Evolutionary conservation across 2,888 invertebrate genomes (phyloP), one percentile per base, ranked within the genome.

Genomic region (Xestia sexstrigata): DNA sequence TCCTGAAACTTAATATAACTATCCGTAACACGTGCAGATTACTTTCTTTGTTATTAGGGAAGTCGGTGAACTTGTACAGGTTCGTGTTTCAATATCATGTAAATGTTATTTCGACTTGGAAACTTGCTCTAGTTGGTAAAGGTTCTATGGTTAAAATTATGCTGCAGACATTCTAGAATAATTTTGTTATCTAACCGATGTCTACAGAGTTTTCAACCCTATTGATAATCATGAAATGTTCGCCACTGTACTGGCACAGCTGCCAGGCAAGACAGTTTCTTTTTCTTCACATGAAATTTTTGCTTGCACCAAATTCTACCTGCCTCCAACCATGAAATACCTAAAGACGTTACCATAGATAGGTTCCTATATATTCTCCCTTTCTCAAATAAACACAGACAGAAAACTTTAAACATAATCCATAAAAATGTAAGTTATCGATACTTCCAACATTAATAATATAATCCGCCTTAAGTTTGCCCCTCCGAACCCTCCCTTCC

Each of bases 401-500:
- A 78, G 79, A 83, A 78, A 87, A 84, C 78, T 87, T 85, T 78
- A 78, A 71, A 82, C 74, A 62, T 73, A 68, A 68, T 52, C 66
- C 67, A 84, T 84, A 84, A 84, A 84, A 84, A 70, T 78, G 77
- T 79, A 86, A 86, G 79, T 86, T 82, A 87, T 81, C 79, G 81
- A 84, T 87, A 83, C 66, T 78, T 76, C 52, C 65, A 79, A 77
- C 81, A 70, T 77, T 82, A 81, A 82, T 87, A 85, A 76, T 76
- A 82, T 82, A 87, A 77, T 77, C 77, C 70, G 70, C 71, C 35
- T 26, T 70, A 60, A 76, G 78, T 74, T 83, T 55, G 26, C 74
- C 70, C 60, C 76, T 74, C 52, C 76, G 60, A 82, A 79, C 81
- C 79, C 76, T 78, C 78, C 76, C 79, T 35, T 26, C 72, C 58